Percentiles rank a stretch among this genome's conserved stretches.
These are phyloP conservation scores for Protula sp. DNA, from an alignment of 2,888 invertebrate genomes.

Conservation along the genomic window DNA sequence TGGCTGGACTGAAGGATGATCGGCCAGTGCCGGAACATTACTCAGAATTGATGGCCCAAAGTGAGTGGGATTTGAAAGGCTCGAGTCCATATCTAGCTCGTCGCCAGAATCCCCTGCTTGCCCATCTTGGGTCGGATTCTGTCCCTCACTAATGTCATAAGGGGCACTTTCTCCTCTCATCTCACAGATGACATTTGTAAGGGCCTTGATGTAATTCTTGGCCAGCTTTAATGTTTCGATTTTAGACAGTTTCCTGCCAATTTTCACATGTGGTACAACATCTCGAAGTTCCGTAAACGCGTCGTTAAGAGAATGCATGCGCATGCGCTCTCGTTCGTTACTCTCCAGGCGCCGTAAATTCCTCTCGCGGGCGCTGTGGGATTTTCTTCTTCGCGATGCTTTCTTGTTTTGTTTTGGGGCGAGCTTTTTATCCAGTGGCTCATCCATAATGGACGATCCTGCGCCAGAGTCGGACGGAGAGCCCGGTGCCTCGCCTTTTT, in stretches of 20 bases:
- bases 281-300: slow-evolving; percentile 82
- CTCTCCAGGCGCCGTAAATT: slow-evolving; percentile 81
- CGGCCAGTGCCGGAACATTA: too few species aligned
- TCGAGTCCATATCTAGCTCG: slow-evolving; percentile 16
- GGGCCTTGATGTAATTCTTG: slow-evolving; percentile 83
- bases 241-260: slow-evolving; percentile 77
- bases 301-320: slow-evolving; percentile 87
- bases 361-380: slow-evolving; percentile 75
- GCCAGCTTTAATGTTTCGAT: slow-evolving; percentile 83
- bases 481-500: slow-evolving; percentile 29
- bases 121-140: background rate
- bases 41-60: too few species aligned
- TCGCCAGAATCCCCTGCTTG: too few species aligned
- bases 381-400: slow-evolving; percentile 62
- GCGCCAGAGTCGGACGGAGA: slow-evolving; percentile 45
- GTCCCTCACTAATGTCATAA: background rate
- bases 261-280: slow-evolving; percentile 80
- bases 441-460: slow-evolving; percentile 34
- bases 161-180: slow-evolving; percentile 63
- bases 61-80: too few species aligned
- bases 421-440: slow-evolving; percentile 7
- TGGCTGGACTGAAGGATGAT: too few species aligned
- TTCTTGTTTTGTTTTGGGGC: background rate
- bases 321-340: slow-evolving; percentile 83
- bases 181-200: slow-evolving; percentile 78